Conservation (phyloP, 2,888 invertebrate species). For the Caenorhabditis wallacei region DNA sequence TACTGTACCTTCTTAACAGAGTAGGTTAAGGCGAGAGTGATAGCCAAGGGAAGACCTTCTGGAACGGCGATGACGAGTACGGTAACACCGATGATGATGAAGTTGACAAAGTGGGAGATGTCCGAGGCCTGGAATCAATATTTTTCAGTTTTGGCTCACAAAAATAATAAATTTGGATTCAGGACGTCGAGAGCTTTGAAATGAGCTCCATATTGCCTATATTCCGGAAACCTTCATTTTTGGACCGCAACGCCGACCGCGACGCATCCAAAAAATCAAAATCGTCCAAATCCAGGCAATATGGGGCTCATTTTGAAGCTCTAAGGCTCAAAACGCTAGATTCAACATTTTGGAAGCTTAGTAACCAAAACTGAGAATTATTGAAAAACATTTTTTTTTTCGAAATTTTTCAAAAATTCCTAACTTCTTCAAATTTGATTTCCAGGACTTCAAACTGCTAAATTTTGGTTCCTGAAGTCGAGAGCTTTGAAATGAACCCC, state of each 20-base stretch:
- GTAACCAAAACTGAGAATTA: no score
- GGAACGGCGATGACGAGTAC: constrained; percentile 99
- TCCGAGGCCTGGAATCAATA: constrained; percentile 84
- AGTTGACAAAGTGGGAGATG: constrained; percentile 93
- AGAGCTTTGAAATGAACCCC: no score
- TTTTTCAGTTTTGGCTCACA: background rate
- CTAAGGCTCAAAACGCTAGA: no score
- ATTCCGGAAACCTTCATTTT: no score
- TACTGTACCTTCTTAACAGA: constrained; percentile 89
- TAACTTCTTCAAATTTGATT: no score
- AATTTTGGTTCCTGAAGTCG: no score
- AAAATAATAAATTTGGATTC: background rate
- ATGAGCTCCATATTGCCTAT: background rate
- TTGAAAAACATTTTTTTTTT: no score
- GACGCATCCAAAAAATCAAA: background rate
- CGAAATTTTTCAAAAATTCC: no score
- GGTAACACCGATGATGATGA: constrained; percentile 99
- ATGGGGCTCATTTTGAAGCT: constrained; percentile 4
- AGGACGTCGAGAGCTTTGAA: no score
- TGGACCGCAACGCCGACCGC: background rate
- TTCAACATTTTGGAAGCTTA: no score
- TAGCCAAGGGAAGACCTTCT: constrained; percentile 97
- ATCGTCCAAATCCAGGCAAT: constrained; percentile 85
- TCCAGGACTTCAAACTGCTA: no score
- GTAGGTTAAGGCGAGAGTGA: constrained; percentile 97